Conservation (phyloP, 2,797 vertebrate genomes). For the Oceanodroma leucorhoa region DNA sequence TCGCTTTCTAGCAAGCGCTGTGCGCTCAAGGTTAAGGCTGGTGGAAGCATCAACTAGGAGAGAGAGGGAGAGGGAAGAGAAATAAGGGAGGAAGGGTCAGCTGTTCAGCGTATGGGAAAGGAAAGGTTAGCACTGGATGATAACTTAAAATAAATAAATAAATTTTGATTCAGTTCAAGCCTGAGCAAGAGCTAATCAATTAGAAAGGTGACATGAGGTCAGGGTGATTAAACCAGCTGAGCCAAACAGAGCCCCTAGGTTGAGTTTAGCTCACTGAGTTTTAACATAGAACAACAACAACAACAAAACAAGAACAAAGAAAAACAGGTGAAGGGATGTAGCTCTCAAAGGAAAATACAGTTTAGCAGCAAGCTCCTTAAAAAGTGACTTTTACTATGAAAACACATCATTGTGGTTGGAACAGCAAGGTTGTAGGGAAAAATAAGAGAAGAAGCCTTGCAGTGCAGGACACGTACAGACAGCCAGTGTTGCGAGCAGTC, state of each 20-base stretch:
- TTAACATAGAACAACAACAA: conserved; percentile 7
- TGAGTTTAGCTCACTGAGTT: conserved; percentile 43
- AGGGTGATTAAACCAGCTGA: conserved; percentile 19
- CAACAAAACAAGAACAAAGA: neutral
- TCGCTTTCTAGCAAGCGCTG: conserved; percentile 89
- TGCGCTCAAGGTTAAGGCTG: conserved; percentile 83
- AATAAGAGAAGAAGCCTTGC: neutral
- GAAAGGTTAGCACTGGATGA: conserved; percentile 43
- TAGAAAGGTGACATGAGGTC: conserved; percentile 11
- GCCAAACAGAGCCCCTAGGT: conserved; percentile 27
- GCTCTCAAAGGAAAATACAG: conserved; percentile 39
- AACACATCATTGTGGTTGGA: neutral
- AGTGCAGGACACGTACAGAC: neutral
- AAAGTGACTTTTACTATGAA: neutral
- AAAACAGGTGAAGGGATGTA: neutral
- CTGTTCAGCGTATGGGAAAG: conserved; percentile 50
- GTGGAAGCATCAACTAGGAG: conserved; percentile 84
- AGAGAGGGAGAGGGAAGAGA: conserved; percentile 76
- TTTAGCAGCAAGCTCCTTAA: conserved; percentile 2
- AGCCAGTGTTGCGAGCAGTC: neutral
- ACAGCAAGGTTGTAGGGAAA: neutral
- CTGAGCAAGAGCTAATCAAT: conserved; percentile 43
- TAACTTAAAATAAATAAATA: conserved; percentile 24
- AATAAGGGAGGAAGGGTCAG: conserved; percentile 73
- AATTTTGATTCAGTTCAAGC: conserved; percentile 38